Evolutionary conservation across 2,888 invertebrate species (phyloP).

Genomic region (Meloe dianella): DNA sequence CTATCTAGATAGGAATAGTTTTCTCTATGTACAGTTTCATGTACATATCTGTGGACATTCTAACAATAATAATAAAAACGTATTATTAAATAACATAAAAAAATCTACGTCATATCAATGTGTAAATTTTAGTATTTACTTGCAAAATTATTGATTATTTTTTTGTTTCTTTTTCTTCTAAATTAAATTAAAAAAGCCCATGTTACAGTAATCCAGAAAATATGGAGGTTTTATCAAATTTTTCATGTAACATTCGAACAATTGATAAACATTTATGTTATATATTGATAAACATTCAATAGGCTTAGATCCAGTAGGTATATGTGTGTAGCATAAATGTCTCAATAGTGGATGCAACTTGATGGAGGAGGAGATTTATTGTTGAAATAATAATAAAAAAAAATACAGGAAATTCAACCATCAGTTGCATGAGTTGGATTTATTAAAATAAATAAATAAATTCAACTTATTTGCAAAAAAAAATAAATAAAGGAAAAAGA

Average conservation of each 20-base stretch:
- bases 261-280: constrained; percentile 31
- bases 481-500: constrained; percentile 10
- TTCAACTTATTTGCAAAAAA: too few species aligned
- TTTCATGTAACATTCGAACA: constrained; percentile 8
- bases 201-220: constrained; percentile 6
- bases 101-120: constrained; percentile 48
- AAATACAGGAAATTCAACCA: not conserved
- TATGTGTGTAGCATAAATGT: constrained; percentile 54
- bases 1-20: too few species aligned
- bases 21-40: constrained; percentile 31
- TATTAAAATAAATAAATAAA: too few species aligned
- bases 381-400: not conserved
- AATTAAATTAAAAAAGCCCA: not conserved
- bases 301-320: constrained; percentile 47
- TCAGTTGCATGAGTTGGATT: constrained; percentile 25
- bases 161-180: too few species aligned
- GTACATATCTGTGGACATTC: constrained; percentile 41
- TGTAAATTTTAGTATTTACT: constrained; percentile 39
- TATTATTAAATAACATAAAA: not conserved
- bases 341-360: constrained; percentile 40
- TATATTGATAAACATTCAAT: constrained; percentile 36
- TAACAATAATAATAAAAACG: constrained; percentile 15
- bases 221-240: not conserved
- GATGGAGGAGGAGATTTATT: constrained; percentile 24
- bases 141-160: constrained; percentile 17